A percentile compares a stretch with the other conserved stretches of the same genome.
These are phyloP conservation scores for Rhodeus uyekii DNA, from an alignment of 2,797 vertebrate genomes.

Conservation along the genomic window DNA sequence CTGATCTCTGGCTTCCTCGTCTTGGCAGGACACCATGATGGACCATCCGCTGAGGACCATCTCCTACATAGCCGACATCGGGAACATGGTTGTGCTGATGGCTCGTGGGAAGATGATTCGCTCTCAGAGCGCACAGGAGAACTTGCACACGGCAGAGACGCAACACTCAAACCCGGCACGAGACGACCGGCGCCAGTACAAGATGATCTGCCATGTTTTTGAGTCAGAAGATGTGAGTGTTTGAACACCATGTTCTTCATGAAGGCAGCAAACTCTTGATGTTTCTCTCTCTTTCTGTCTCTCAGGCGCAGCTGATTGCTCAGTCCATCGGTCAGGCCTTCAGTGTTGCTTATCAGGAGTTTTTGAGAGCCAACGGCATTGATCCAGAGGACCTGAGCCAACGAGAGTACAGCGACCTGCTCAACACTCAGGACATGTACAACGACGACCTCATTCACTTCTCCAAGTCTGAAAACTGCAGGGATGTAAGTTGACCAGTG, in stretches of 20 bases:
- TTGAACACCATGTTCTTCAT: background rate
- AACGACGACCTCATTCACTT: slow-evolving; percentile 98
- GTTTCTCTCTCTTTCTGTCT: background rate
- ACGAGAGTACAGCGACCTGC: slow-evolving; percentile 95
- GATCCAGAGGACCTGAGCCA: slow-evolving; percentile 97
- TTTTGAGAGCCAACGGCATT: slow-evolving; percentile 94
- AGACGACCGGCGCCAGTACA: slow-evolving; percentile 89
- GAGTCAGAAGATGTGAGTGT: slow-evolving; percentile 92
- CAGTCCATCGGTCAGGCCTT: slow-evolving; percentile 98
- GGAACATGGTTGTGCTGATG: slow-evolving; percentile 98
- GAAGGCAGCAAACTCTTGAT: background rate
- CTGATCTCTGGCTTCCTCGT: background rate
- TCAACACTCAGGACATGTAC: slow-evolving; percentile 99
- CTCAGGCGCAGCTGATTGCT: slow-evolving; percentile 92
- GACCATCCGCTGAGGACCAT: slow-evolving; percentile 95
- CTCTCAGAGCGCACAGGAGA: slow-evolving; percentile 89
- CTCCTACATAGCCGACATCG: slow-evolving; percentile 97
- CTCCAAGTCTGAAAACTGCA: slow-evolving; percentile 98
- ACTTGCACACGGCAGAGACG: slow-evolving; percentile 77
- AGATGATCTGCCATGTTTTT: slow-evolving; percentile 98
- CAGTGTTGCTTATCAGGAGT: slow-evolving; percentile 97
- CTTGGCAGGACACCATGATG: slow-evolving; percentile 89
- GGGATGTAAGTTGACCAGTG: slow-evolving; percentile 82
- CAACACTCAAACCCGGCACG: slow-evolving; percentile 79
- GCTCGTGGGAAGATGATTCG: slow-evolving; percentile 93